These are phyloP conservation scores for Macaca fascicularis DNA, from an alignment of 2,113 vertebrate species.

Conservation along the genomic window T2T-MFA8v1.1 NC_088385.1:73774501-73775000, in stretches of 20 bases:
- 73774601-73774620: conserved; percentile 15
- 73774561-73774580: neutral
- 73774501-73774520: neutral
- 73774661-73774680: neutral
- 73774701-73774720: neutral
- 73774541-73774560: neutral
- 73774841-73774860: conserved; percentile 16
- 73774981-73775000: conserved; percentile 32
- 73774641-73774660: conserved; percentile 17
- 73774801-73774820: conserved; percentile 1
- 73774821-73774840: neutral
- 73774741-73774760: neutral
- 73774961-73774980: neutral
- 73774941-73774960: neutral
- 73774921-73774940: neutral
- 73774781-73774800: conserved; percentile 40
- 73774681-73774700: neutral
- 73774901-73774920: neutral
- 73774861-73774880: neutral
- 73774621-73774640: neutral
- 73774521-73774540: neutral
- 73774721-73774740: neutral
- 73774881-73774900: neutral
- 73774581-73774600: conserved; percentile 34
- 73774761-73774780: neutral